Evolutionary conservation across 1,140 invertebrate species (phyloP).

Genomic region (Brachionus paranguensis): DNA sequence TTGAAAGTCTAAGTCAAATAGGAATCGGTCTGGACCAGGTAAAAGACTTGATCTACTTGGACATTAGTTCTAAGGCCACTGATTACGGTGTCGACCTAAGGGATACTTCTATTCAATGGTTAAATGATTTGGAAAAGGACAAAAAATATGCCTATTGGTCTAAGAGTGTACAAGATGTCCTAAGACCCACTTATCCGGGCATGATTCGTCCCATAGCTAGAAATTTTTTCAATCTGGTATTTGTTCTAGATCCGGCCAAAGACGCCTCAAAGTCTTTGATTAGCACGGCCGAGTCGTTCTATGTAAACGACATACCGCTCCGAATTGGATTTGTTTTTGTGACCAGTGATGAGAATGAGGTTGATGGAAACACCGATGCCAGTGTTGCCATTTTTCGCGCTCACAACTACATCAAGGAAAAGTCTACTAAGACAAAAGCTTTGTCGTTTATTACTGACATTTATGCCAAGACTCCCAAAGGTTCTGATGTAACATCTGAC

Average conservation of each 20-base stretch:
- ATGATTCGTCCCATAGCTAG: constrained; percentile 82
- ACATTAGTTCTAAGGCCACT: constrained; percentile 35
- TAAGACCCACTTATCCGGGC: constrained; percentile 90
- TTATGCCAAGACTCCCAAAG: constrained; percentile 46
- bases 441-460: constrained; percentile 76
- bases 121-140: constrained; percentile 92
- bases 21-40: constrained; percentile 43
- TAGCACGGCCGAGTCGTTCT: constrained; percentile 81
- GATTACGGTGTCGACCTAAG: constrained; percentile 87
- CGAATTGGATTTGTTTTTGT: constrained; percentile 84
- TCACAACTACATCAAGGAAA: constrained; percentile 81
- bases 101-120: constrained; percentile 77
- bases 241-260: constrained; percentile 78
- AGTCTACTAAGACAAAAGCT: constrained; percentile 61
- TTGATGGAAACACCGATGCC: constrained; percentile 67
- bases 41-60: constrained; percentile 32
- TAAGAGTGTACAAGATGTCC: constrained; percentile 74
- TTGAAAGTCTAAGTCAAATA: constrained; percentile 75
- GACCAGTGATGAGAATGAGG: constrained; percentile 61
- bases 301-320: constrained; percentile 72
- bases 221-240: constrained; percentile 86
- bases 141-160: constrained; percentile 79
- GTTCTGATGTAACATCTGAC: constrained; percentile 1
- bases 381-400: constrained; percentile 80
- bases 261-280: constrained; percentile 65